Evolutionary conservation across 2,888 invertebrate species (phyloP).

Genomic region (Aspidiotus destructor): DNA sequence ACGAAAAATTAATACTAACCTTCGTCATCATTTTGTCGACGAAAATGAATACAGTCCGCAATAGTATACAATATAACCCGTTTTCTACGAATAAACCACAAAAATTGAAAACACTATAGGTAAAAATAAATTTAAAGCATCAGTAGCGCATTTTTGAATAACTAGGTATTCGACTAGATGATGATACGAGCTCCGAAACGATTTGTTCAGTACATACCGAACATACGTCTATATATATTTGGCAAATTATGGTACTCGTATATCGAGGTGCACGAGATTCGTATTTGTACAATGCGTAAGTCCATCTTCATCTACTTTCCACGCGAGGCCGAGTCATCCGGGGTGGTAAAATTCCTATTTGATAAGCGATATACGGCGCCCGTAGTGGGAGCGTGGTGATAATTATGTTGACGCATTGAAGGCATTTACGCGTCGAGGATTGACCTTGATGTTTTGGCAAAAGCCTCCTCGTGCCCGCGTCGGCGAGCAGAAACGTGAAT

Average conservation of each 20-base stretch:
- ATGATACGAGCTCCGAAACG: constrained; percentile 8
- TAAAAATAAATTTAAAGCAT: too few relatives aligned
- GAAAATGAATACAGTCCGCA: too few relatives aligned
- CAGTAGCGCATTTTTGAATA: too few relatives aligned
- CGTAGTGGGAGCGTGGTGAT: background rate
- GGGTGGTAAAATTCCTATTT: constrained; percentile 26
- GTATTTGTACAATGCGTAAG: constrained; percentile 1
- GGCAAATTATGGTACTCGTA: constrained; percentile 1
- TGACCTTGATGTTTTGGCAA: constrained; percentile 19
- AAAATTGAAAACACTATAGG: too few relatives aligned
- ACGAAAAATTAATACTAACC: too few relatives aligned
- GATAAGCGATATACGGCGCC: constrained; percentile 27
- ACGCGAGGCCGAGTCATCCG: constrained; percentile 12
- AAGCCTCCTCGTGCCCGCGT: constrained; percentile 16
- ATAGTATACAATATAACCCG: too few relatives aligned
- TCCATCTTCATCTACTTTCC: constrained; percentile 20
- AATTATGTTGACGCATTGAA: background rate
- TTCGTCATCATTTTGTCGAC: too few relatives aligned
- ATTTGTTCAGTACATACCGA: constrained; percentile 14
- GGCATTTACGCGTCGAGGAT: background rate
- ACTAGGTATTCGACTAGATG: too few relatives aligned
- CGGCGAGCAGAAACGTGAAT: constrained; percentile 23
- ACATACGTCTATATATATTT: background rate
- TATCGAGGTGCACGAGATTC: background rate
- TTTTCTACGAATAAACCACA: too few relatives aligned